Evolutionary conservation across 2,113 vertebrate genomes (phyloP).

Genomic region (Protomyctophum bolini): DNA sequence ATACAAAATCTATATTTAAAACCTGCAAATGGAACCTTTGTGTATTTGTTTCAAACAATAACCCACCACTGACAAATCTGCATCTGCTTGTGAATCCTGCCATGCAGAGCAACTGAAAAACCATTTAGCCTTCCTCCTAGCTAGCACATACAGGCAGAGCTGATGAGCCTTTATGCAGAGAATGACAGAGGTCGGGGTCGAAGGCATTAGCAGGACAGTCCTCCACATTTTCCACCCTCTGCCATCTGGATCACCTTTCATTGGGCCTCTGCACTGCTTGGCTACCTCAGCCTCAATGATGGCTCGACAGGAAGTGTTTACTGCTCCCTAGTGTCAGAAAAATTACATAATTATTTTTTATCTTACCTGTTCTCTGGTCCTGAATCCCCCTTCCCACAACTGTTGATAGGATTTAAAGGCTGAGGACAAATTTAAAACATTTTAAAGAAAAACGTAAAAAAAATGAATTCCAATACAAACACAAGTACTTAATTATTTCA

Average conservation of each 20-base stretch:
- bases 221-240: constrained; percentile 65
- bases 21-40: neutral
- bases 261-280: constrained; percentile 36
- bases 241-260: constrained; percentile 67
- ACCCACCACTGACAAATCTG: neutral
- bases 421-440: too few species aligned
- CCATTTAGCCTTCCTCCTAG: constrained; percentile 13
- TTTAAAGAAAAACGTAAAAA: too few species aligned
- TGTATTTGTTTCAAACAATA: neutral
- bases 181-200: constrained; percentile 69
- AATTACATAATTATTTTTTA: neutral
- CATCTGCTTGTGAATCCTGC: constrained; percentile 6
- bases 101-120: constrained; percentile 27
- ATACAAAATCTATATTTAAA: neutral
- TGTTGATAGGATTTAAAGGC: too few species aligned
- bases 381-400: neutral
- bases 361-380: neutral
- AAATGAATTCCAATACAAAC: too few species aligned
- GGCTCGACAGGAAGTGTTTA: neutral
- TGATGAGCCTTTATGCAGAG: constrained; percentile 35
- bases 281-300: constrained; percentile 26
- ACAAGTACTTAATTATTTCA: too few species aligned
- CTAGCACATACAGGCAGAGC: constrained; percentile 31
- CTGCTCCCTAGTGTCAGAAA: constrained; percentile 46
- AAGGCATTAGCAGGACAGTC: constrained; percentile 55